Evolutionary conservation across 2,888 invertebrate species (phyloP), one percentile per base, ranked within the genome.

Genomic region (Pristionchus arcanus): DNA sequence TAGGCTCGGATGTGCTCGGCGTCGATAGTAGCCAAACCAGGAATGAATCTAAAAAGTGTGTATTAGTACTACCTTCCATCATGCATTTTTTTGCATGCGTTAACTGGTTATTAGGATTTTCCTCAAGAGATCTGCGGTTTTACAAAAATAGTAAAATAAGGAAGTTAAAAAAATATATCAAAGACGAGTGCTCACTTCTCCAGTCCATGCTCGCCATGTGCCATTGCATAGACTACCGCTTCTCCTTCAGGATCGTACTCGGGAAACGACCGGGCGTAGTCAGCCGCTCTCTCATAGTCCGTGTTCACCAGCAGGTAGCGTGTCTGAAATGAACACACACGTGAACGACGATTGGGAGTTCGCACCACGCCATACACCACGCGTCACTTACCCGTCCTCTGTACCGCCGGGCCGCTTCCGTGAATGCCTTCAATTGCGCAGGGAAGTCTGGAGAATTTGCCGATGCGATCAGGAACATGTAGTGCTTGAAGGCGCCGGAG

Each of bases 221-320:
- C 28, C 16, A 9, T 37, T 5, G 37, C 37, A 21, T 74, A 74
- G 16, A 74, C 37, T 37, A 37, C 74, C 15, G 74, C 37, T 11
- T 19, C 37, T 21, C 21, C 15, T 16, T 37, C 25, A 2, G 15
- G 21, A 0, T 74, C 11, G 74, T 21, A 37, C 5, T 19, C 74
- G 37, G 31, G 25, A 21, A 34, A 74, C 4, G 16, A 2, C 37
- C 19, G 13, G 1, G 37, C 21, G 19, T 37, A 74, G 16, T 37
- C 21, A 0, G 74, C 74, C 7, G 3, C 31, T 2, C 1, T 37
- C 74, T 37, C 71, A 21, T 34, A 16, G 9, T 37, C 37, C 21
- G 74, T 74, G 74, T 74, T 21, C 74, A 74, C 74, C 37, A 74
- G 19, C 21, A 74, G 37, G 74, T 37, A 74, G 34, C 74, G 37